Evolutionary conservation across 2,113 vertebrate genomes (phyloP).

Genomic region (Forbesichthys papilliferus): DNA sequence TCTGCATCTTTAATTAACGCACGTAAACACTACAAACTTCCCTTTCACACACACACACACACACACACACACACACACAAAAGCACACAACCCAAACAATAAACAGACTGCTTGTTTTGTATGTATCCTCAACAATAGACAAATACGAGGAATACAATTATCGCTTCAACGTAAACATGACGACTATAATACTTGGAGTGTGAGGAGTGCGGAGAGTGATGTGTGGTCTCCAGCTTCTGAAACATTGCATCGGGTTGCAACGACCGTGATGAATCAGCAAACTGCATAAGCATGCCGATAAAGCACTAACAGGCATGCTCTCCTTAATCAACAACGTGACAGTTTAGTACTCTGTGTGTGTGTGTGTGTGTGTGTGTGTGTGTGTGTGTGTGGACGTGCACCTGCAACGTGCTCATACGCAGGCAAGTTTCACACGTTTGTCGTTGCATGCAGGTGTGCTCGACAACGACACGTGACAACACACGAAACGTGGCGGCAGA

Average conservation of each 20-base stretch:
- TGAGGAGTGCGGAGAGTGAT: neutral
- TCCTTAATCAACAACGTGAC: neutral
- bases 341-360: neutral
- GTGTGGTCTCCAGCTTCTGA: neutral
- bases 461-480: neutral
- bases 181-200: neutral
- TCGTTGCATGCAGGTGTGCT: neutral
- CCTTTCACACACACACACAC: slow-evolving; percentile 6
- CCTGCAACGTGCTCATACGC: neutral
- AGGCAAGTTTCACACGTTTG: neutral
- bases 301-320: too few relatives aligned
- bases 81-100: neutral
- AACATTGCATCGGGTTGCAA: neutral
- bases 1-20: neutral
- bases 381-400: neutral
- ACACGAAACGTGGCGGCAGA: neutral
- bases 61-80: neutral
- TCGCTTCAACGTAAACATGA: neutral
- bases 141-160: neutral
- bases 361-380: neutral
- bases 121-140: neutral
- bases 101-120: too few relatives aligned
- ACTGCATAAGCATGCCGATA: neutral
- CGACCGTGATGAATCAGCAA: neutral
- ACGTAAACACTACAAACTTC: neutral